Evolutionary conservation across 2,797 vertebrate species (phyloP).

Genomic region (Platyrinchus mystaceus): DNA sequence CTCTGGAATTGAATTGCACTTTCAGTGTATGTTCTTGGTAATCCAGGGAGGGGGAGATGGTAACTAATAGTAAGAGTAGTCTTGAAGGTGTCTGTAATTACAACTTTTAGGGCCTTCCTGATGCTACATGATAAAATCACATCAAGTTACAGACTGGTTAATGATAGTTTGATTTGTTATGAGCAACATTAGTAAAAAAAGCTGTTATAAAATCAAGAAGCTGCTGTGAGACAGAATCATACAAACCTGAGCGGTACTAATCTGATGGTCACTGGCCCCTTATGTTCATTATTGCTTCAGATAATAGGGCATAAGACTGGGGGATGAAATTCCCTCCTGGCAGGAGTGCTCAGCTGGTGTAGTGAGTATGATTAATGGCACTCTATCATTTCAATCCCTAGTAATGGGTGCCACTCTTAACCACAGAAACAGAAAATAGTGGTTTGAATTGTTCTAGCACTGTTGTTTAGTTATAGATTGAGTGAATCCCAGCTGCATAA

Average conservation of each 20-base stretch:
- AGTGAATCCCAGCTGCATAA: not conserved
- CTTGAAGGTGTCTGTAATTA: not conserved
- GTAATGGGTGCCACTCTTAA: not conserved
- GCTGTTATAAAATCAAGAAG: not conserved
- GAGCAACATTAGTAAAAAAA: not conserved
- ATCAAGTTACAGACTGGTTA: not conserved
- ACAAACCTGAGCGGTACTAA: not conserved
- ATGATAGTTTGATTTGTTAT: not conserved
- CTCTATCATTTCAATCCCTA: not conserved
- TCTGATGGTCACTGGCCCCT: not conserved
- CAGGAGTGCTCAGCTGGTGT: not conserved
- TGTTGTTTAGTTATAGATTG: not conserved
- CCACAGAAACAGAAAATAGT: not conserved
- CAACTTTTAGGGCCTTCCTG: not conserved
- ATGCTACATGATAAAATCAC: not conserved
- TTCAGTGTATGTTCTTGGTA: not conserved
- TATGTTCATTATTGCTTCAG: not conserved
- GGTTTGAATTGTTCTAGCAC: not conserved
- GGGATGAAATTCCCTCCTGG: not conserved
- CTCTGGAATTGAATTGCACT: not conserved
- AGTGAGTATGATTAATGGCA: not conserved
- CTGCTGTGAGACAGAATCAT: not conserved
- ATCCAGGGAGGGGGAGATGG: not conserved
- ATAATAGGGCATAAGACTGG: not conserved
- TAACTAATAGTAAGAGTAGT: not conserved